A percentile compares a stretch with the other conserved stretches of the same genome.
phyloP scores from a whole-genome alignment of 1,140 invertebrate genomes.

The Arctopsyche grandis region DNA sequence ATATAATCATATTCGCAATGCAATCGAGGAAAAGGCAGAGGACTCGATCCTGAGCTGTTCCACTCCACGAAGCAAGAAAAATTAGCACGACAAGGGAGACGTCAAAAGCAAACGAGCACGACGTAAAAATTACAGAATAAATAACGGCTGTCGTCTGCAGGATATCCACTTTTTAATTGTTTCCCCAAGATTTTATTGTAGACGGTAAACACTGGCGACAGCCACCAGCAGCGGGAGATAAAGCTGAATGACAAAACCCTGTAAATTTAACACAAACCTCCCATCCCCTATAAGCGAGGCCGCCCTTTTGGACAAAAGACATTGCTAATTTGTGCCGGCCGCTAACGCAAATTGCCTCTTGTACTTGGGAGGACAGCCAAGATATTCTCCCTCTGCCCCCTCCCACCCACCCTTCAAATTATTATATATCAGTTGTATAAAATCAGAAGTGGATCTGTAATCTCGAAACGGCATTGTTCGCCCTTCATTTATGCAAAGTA shows the following conservation, averaged over 20 bases:
- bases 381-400: too few species aligned
- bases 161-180: conserved; percentile 36
- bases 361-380: conserved; percentile 1
- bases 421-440: not conserved
- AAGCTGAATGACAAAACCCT: not conserved
- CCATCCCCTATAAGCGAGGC: not conserved
- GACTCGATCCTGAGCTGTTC: too few species aligned
- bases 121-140: conserved; percentile 34
- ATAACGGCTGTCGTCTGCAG: conserved; percentile 35
- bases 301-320: conserved; percentile 10
- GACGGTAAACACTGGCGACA: conserved; percentile 12
- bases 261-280: conserved; percentile 4
- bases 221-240: not conserved
- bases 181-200: conserved; percentile 35
- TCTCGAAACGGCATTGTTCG: conserved; percentile 16
- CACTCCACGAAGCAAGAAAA: not conserved
- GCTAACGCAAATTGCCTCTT: conserved; percentile 14
- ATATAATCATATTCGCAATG: too few species aligned
- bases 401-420: not conserved
- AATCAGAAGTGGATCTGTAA: conserved; percentile 1
- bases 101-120: not conserved
- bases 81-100: conserved; percentile 24
- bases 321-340: conserved; percentile 14
- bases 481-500: conserved; percentile 12
- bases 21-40: too few species aligned